Evolutionary conservation across 2,797 vertebrate genomes (phyloP), one percentile per base, ranked within the genome.

Genomic region (Falco peregrinus): DNA sequence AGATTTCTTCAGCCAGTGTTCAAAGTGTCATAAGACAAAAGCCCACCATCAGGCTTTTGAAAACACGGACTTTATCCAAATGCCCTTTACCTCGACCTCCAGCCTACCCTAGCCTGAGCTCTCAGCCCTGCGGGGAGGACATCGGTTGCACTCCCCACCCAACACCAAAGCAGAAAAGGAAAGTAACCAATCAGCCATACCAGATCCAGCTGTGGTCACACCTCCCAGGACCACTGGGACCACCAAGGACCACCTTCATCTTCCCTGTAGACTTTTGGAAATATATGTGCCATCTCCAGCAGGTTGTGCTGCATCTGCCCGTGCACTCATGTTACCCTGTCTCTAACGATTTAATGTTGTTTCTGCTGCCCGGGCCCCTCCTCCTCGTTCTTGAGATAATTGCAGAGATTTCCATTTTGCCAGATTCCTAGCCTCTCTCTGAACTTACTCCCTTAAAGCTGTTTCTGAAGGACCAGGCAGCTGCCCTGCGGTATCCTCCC

Each of bases 361-460:
- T 96, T 95, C 96, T 8, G 3, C 86, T 84, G 86, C 59, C 95
- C 90, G 89, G 86, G 89, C 78, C 43, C 59, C 86, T 95, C 93
- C 90, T 95, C 76, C 90, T 86, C 41, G 47, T 56, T 89, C 81
- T 48, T 70, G 63, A 89, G 93, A 90, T 95, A 79, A 95, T 57
- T 95, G 78, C 63, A 41, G 45, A 94, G 92, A 85, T 95, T 91
- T 74, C 84, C 37, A 56, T 92, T 93, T 87, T 64, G 86, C 81
- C 65, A 45, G 86, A 93, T 84, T 92, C 84, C 81, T 82, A 65
- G 67, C 84, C 88, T 90, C 22, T 90, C 68, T 59, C 84, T 87
- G 91, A 92, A 83, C 93, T 95, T 24, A 28, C 59, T 95, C 84
- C 83, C 77, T 89, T 13, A 22, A 22, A 65, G 45, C n/a, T 41